Evolutionary conservation across 2,888 invertebrate genomes (phyloP).

Genomic region (Campoplex nolae): DNA sequence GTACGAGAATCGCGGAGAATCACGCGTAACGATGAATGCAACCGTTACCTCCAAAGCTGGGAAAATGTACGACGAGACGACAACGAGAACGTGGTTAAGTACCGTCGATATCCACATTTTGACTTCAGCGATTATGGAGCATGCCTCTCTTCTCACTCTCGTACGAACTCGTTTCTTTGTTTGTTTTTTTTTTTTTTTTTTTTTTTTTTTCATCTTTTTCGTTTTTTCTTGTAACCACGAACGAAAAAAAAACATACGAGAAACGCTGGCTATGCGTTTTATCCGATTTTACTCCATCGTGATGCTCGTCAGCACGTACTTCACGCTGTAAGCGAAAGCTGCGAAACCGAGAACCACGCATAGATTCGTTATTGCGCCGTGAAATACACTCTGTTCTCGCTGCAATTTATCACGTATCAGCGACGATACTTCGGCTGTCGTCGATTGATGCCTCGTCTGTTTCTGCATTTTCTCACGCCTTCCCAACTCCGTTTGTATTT

Average conservation of each 20-base stretch:
- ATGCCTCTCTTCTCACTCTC: conserved; percentile 10
- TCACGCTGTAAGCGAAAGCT: conserved; percentile 96
- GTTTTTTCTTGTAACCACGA: neutral
- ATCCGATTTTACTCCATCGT: conserved; percentile 86
- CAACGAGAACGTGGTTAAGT: conserved; percentile 38
- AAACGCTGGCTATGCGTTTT: conserved; percentile 29
- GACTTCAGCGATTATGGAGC: conserved; percentile 41
- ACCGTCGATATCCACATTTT: conserved; percentile 43
- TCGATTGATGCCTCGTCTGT: conserved; percentile 82
- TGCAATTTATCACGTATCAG: conserved; percentile 80
- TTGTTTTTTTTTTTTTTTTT: conserved; percentile 11
- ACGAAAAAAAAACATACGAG: conserved; percentile 49
- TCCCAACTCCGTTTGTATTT: conserved; percentile 85
- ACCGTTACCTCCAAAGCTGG: conserved; percentile 28
- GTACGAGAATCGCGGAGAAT: conserved; percentile 4
- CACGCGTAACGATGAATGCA: conserved; percentile 14
- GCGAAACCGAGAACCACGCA: conserved; percentile 95
- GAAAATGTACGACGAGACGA: neutral
- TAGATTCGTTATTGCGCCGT: conserved; percentile 93
- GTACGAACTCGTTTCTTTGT: neutral
- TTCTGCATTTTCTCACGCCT: conserved; percentile 85
- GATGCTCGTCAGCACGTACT: conserved; percentile 94
- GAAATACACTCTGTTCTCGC: conserved; percentile 88
- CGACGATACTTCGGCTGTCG: conserved; percentile 79
- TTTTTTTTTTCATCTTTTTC: neutral